These are phyloP conservation scores for Talpa occidentalis DNA, from an alignment of 2,113 vertebrate species.

Conservation along the genomic window DNA sequence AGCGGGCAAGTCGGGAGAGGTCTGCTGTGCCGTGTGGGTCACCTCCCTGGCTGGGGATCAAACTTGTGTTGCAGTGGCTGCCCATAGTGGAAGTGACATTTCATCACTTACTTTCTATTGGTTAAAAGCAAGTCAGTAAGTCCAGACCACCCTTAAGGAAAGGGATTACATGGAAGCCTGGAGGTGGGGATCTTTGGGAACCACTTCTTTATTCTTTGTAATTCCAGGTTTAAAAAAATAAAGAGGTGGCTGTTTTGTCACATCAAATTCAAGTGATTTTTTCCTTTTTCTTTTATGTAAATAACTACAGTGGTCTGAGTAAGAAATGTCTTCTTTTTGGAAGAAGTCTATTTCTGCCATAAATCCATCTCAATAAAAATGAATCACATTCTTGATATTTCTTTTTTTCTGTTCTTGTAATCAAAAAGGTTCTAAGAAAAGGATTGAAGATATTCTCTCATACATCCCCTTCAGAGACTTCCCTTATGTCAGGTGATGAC, in stretches of 20 bases:
- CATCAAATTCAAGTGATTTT: background rate
- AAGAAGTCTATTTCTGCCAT: background rate
- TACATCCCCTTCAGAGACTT: background rate
- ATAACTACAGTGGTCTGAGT: background rate
- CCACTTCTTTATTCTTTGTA: background rate
- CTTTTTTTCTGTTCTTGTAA: constrained; percentile 3
- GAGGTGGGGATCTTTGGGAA: background rate
- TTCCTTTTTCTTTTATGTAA: background rate
- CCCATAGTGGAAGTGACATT: background rate
- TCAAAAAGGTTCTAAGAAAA: background rate
- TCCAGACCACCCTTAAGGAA: background rate
- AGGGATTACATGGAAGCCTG: background rate
- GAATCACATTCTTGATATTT: background rate
- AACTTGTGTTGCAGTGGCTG: too few relatives aligned
- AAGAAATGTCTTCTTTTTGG: background rate
- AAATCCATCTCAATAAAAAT: background rate
- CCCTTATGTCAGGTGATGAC: background rate
- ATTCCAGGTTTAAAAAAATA: background rate
- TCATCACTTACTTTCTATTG: background rate
- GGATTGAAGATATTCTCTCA: background rate
- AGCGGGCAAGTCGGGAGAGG: too few relatives aligned
- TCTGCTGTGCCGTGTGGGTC: too few relatives aligned
- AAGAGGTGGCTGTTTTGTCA: background rate
- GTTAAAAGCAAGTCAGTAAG: background rate
- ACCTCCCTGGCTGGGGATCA: too few relatives aligned